Base-by-base conservation (phyloP, 1,140 invertebrate genomes). In the Conus ventricosus region DNA sequence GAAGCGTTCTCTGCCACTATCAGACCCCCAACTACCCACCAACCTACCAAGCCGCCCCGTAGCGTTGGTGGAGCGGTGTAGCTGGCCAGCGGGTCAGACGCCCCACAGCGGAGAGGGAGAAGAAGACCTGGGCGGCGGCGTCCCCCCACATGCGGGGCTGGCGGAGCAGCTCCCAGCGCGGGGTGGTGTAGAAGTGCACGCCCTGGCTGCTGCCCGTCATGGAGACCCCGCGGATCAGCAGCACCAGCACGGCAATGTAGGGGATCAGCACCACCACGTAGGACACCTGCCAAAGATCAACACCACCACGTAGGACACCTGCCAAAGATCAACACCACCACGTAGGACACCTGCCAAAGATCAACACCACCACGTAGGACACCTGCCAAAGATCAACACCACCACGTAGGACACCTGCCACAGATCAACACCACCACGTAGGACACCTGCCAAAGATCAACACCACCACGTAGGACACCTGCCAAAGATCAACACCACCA, bases 181-280 rank as follows among this genome's bases (percentile, higher is more conserved):
- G 94, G 25, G 93, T 94, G 80, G 85, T 96, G 94, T 99, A 99
- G 94, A 98, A 99, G 82, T 97, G 96, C 90, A 99, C 99, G 13
- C 95, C 95, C 23, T 93, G 90, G 51, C 93, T 88, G 67, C 98
- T 98, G 0, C 99, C 99, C 0, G 98, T 98, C 75, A 99, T 95
- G 0, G 98, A 98, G 0, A 99, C 96, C 0, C 98, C 98, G 81
- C 98, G 96, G 1, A 97, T 96, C 25, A 99, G 95, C 20, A 99
- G 96, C 85, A 99, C 98, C 89, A 98, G 96, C 6, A 99, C 96
- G 39, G 99, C 97, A 5, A 98, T 96, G 92, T 99, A 99, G 0
- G 99, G 99, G 25, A 98, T 97, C 55, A 98, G 95, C 0, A 99
- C 98, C 17, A 99, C 99, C 84, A 99, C 84, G 88, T 94, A 94